Evolutionary conservation across 2,797 vertebrate species (phyloP).

Genomic region (Heteromormyrus szaboi): DNA sequence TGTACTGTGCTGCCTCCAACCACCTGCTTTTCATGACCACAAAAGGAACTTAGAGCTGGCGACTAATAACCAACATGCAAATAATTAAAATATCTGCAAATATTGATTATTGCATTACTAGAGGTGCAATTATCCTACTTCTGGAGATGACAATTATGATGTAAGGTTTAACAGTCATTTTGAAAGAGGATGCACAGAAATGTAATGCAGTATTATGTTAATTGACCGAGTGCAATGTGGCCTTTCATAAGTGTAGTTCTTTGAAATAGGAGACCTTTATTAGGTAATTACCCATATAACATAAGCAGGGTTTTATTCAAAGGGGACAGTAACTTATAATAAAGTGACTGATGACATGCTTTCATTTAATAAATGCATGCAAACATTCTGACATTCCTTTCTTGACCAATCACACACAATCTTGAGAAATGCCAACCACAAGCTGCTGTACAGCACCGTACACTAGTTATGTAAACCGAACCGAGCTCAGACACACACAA

Average conservation of each 20-base stretch:
- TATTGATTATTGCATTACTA: constrained; percentile 35
- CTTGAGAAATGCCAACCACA: constrained; percentile 14
- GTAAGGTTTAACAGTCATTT: constrained; percentile 44
- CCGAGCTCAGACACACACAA: constrained; percentile 5
- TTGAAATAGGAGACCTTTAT: not conserved
- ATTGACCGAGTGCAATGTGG: not conserved
- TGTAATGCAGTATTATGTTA: constrained; percentile 18
- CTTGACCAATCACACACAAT: constrained; percentile 3
- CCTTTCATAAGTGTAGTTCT: not conserved
- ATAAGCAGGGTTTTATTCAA: constrained; percentile 7
- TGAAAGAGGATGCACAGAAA: constrained; percentile 37
- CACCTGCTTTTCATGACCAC: not conserved
- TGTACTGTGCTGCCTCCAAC: not conserved
- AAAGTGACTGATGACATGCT: constrained; percentile 18
- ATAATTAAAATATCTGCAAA: constrained; percentile 28
- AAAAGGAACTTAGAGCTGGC: not conserved
- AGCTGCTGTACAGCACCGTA: not conserved
- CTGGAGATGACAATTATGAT: constrained; percentile 33
- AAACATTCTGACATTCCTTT: not conserved
- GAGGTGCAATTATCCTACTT: constrained; percentile 21
- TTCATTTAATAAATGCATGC: constrained; percentile 16
- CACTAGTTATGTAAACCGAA: constrained; percentile 15
- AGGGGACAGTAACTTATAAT: not conserved
- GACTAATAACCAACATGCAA: constrained; percentile 36
- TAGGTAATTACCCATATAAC: not conserved